Evolutionary conservation across 2,113 vertebrate species (phyloP), one percentile per base, ranked within the genome.

Genomic region (Penelope pileata): DNA sequence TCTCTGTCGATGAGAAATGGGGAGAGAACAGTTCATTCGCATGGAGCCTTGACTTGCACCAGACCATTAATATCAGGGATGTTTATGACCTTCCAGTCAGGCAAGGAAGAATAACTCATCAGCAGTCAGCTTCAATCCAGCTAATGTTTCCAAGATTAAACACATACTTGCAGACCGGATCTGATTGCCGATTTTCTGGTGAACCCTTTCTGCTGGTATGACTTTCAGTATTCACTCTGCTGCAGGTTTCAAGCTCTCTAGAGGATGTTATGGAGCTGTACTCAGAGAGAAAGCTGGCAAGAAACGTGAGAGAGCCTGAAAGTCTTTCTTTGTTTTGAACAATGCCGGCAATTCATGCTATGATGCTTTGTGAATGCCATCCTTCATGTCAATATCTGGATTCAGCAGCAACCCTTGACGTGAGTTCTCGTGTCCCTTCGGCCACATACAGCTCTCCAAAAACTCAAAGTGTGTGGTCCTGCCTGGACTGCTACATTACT

Each of bases 71-170:
- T 94, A 93, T 88, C 76, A 32, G 60, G 23, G 42, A 67, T 72
- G 76, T 93, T 93, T 91, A 48, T 93, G 93, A 91, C 96, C 94
- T 96, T 96, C 87, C 88, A 91, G 78, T 81, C 91, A 91, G 79
- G 91, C 91, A 83, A 84, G 60, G 64, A 54, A 90, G 68, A 88
- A 80, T 96, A 94, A 94, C 87, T 96, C 94, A 83, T 67, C 85
- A 80, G 75, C 90, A 97, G 63, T 54, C 91, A 77, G 68, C 51
- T 63, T 91, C 90, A 91, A 74, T 85, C 67, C 89, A 81, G 79
- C 50, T 64, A 43, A 36, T 62, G 70, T 73, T 95, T 87, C 81
- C 81, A 79, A 56, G 77, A 91, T 82, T 48, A 89, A 94, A 93
- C 53, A 48, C 78, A 40, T 26, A 15, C 83, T 88, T 64, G 64